Percentiles rank a stretch among this genome's conserved stretches.
Evolutionary conservation across 2,888 invertebrate genomes (phyloP).

Genomic region (Cinara cedri): DNA sequence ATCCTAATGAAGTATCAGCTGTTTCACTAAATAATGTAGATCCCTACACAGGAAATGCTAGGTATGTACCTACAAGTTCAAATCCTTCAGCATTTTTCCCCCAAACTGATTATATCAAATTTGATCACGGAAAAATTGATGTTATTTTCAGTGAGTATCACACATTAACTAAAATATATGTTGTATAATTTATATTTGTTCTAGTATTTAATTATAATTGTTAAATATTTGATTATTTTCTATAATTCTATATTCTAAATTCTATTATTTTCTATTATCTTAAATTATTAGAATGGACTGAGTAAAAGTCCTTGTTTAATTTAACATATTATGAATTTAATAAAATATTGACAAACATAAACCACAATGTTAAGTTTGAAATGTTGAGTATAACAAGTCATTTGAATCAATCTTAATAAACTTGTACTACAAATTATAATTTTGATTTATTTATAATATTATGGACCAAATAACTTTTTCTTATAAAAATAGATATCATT

Average conservation of each 20-base stretch:
- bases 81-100: constrained; percentile 64
- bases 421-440: too few species aligned
- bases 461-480: too few species aligned
- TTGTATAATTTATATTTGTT: background rate
- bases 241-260: background rate
- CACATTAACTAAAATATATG: background rate
- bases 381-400: too few species aligned
- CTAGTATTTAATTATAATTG: background rate
- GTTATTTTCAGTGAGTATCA: constrained; percentile 73
- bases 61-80: constrained; percentile 70
- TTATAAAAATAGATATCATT: too few species aligned
- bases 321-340: too few species aligned
- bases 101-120: constrained; percentile 68
- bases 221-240: background rate
- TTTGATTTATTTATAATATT: too few species aligned
- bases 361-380: too few species aligned
- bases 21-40: constrained; percentile 64
- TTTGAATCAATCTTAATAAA: too few species aligned
- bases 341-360: too few species aligned
- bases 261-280: too few species aligned
- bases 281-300: too few species aligned
- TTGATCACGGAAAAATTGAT: constrained; percentile 83
- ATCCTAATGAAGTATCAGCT: constrained; percentile 59
- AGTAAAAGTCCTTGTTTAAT: too few species aligned
- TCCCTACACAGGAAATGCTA: constrained; percentile 72